Base-by-base conservation (phyloP, 2,888 invertebrate genomes). In the Zonitis immaculata region DNA sequence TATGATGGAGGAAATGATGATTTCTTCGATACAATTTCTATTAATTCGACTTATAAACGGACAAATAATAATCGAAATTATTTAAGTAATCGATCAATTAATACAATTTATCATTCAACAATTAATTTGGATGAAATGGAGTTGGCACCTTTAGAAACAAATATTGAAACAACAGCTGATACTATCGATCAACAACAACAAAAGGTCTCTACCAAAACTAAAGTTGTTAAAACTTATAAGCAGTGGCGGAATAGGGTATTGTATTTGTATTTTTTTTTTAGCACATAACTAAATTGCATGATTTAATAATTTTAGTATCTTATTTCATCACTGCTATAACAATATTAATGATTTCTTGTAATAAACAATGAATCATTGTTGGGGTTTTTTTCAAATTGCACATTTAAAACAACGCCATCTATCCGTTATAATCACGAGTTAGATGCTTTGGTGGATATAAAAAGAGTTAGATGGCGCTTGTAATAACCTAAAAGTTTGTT, bases 171-270 rank as follows among this genome's bases (percentile, higher is more conserved):
- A 49, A 39, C 22, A 26, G 45, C 8, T 16, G 35, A n/a, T n/a
- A n/a, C n/a, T n/a, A n/a, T n/a, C n/a, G 12, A 45, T 46, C 32
- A 12, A 14, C 14, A 14, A 12, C 6, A 32, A 26, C 55, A 53
- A 35, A 64, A 80, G 79, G 79, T 80, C 75, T 77, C 79, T 77
- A 77, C 73, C 71, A 75, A 66, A 78, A 79, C 77, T 77, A 80
- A 77, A 74, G 76, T 78, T 75, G 62, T 66, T 60, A 64, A 79
- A 71, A 80, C 81, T 68, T 81, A 81, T 77, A 76, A 78, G 75
- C 80, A 81, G 77, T 82, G 81, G 82, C 80, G 79, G 77, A 76
- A 78, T 78, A 79, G 80, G 82, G 81, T 82, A 82, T 74, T 67
- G 64, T 60, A 50, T 56, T 58, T 55, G 50, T 52, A n/a, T n/a